Evolutionary conservation across 23 tunicate species (phyloP), one percentile per base, ranked within the genome.

Genomic region (Corella eumyota): DNA sequence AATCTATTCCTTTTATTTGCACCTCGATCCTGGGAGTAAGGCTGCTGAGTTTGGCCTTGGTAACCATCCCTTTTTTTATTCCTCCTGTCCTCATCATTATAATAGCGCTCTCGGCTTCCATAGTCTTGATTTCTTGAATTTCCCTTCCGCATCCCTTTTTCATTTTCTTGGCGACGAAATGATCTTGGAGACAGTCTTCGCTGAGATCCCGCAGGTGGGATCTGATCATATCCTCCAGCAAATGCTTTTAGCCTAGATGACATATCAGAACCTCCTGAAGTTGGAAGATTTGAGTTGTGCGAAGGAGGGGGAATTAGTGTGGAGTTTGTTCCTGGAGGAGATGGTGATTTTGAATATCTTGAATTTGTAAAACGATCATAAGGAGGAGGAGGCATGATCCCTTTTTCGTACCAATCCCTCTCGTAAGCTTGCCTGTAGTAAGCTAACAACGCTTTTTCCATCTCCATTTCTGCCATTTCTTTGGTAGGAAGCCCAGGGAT

Each of bases 401-500:
- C 70, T 2, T 64, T 63, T 56, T 79, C 73, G 32, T 77, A 70
- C 94, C 94, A 84, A 33, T 84, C 94, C 23, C 74, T 69, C 54
- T 84, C 94, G 35, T 84, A 84, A 13, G 75, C 67, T 34, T 74
- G 92, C 30, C 79, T 74, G 71, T 74, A 82, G 44, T 82, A 72
- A 27, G 79, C 92, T 38, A 67, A 82, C 15, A 82, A 58, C 26
- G 92, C 92, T 28, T 75, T 65, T 53, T 82, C 92, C 45, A 81
- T 59, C 34, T 82, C 92, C 35, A 30, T 73, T 25, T 82, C 92
- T 4, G 79, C 75, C 23, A 36, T 70, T 38, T 79, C 79, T 48
- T 74, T 79, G 2, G 92, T 54, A 3, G 92, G 92, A 62, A 82
- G 64, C 1, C 92, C 92, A 27, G 92, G 92, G 1, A 82, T 82